Evolutionary conservation across 2,113 vertebrate genomes (phyloP), one percentile per base, ranked within the genome.

Genomic region (Ageneiosus marmoratus): DNA sequence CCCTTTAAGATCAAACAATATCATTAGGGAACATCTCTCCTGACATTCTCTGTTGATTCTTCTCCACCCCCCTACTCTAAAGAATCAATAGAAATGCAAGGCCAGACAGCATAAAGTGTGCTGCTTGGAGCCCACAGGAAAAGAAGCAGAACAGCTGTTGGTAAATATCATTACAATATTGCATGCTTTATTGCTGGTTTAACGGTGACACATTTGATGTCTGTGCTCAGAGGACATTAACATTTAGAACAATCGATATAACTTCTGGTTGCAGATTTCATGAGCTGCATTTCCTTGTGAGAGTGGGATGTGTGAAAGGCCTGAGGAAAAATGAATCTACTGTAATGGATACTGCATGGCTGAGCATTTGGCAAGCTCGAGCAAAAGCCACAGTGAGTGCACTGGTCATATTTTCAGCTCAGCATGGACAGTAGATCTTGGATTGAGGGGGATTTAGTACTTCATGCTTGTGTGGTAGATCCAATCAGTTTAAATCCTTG

Each of bases 171-270:
- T 92, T 91, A 90, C 85, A 90, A 90, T 91, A 91, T 89, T 90
- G 91, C 89, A 91, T 91, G 86, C 84, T 92, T 92, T 92, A 93
- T 90, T 86, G 86, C 87, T 86, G 79, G 83, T 87, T 91, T 93
- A 91, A 92, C 92, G 85, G 86, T 91, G 91, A 93, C 91, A 91
- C 90, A 92, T 94, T 89, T 90, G 87, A 92, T 89, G 88, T 90
- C 89, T 90, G 83, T 82, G 88, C 87, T 87, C 88, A 85, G 88
- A 91, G 89, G 87, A 89, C 90, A 92, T 94, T 93, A 93, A 92
- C 91, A 93, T 94, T 94, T 92, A 90, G 87, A 92, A 88, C 81
- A 91, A 94, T 94, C 92, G 89, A 93, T 94, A 92, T 83, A 91
- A 91, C 89, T 88, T 90, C 83, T 87, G 84, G 73, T 83, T 83